Conservation (phyloP, 2,888 invertebrate species). For the Drosophila birchii region DNA sequence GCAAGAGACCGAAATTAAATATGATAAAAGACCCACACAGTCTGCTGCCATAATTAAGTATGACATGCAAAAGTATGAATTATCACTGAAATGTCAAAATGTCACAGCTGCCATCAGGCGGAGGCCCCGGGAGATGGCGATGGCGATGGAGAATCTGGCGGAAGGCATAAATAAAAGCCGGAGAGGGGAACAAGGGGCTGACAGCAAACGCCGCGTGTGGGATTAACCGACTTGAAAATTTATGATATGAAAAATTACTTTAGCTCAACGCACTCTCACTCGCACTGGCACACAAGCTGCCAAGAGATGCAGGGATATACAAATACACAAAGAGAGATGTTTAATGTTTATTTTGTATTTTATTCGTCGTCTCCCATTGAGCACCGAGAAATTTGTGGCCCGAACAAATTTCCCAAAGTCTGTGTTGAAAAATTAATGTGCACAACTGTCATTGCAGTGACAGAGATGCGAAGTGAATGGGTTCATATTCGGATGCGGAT, state of each 20-base stretch:
- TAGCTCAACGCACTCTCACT: constrained; percentile 53
- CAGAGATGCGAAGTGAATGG: constrained; percentile 63
- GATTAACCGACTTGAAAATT: constrained; percentile 82
- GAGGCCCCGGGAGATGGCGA: constrained; percentile 54
- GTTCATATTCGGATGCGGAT: constrained; percentile 32
- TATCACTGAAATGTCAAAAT: constrained; percentile 83
- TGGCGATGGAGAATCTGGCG: constrained; percentile 60
- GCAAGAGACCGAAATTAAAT: constrained; percentile 67
- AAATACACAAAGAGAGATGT: constrained; percentile 44
- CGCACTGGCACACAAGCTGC: constrained; percentile 16
- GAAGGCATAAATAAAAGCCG: constrained; percentile 63
- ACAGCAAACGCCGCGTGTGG: constrained; percentile 80
- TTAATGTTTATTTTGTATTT: constrained; percentile 50
- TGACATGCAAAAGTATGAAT: constrained; percentile 84
- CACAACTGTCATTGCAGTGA: constrained; percentile 75
- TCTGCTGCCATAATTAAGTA: constrained; percentile 82
- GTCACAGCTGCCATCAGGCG: constrained; percentile 71
- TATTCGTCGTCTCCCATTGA: constrained; percentile 46
- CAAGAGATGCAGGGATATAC: constrained; percentile 22
- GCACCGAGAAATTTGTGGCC: constrained; percentile 63
- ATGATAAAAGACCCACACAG: constrained; percentile 79
- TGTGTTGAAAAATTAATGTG: constrained; percentile 78
- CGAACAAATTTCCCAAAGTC: constrained; percentile 74
- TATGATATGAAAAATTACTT: constrained; percentile 82
- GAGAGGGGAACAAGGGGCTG: constrained; percentile 14